Evolutionary conservation across 2,888 invertebrate genomes (phyloP), one percentile per base, ranked within the genome.

Genomic region (Volucella bombylans): DNA sequence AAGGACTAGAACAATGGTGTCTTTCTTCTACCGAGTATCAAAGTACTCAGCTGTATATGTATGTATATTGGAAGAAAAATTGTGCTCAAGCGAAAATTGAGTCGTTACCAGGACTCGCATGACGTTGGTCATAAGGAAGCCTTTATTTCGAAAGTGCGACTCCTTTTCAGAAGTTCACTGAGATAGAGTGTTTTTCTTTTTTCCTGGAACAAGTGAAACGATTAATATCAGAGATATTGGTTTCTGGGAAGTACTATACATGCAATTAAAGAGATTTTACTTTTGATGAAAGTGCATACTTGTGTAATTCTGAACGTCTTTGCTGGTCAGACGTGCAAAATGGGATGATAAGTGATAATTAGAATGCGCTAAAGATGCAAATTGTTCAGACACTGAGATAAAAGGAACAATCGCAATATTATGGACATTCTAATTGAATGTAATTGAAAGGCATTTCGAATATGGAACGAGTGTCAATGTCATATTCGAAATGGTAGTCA

Each of bases 221-320:
- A 71, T 78, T 65, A 71, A 65, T 78, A 78, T 71, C 64, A 71
- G 71, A 72, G 57, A 71, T 50, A 65, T 72, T 65, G 71, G 57
- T 18, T 57, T 64, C 71, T 64, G 64, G 31, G 62, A 57, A 64
- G 71, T 31, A 31, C 31, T 1, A 23, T 23, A 23, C 23, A 4
- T 31, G 31, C 57, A 47, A 78, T 78, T 72, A 72, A 52, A 50
- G 43, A 14, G 47, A 38, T 57, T 6, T 69, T 47, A 57, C 57
- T 57, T 57, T 55, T 15, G 68, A 57, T 47, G 38, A 18, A 39
- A 15, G n/a, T 43, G 14, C 57, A 69, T 11, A 55, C 31, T 6
- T 55, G 31, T 31, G 31, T 18, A 57, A 9, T 15, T 45, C 14
- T 11, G 2, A 62, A 47, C 12, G 31, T n/a, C 12, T 31, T 23